These are phyloP conservation scores for Tokudaia muenninki DNA, from an alignment of 2,797 vertebrate genomes.

Conservation along the genomic window DNA sequence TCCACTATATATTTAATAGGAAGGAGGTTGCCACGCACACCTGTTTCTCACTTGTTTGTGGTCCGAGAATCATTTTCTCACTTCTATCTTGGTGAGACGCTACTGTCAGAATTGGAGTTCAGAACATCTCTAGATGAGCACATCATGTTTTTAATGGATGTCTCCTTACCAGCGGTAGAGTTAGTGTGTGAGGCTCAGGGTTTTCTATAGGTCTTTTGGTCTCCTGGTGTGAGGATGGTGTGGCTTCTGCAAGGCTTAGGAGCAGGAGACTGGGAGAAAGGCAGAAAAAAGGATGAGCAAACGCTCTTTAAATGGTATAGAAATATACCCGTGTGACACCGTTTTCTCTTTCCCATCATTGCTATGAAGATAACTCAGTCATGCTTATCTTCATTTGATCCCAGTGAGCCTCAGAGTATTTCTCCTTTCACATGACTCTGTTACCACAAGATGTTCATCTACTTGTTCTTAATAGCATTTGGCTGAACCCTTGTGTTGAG, in stretches of 20 bases:
- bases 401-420: background rate
- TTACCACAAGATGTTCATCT: background rate
- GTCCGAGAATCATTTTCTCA: background rate
- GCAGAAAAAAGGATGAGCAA: background rate
- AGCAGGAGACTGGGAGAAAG: background rate
- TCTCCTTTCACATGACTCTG: background rate
- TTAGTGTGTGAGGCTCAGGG: background rate
- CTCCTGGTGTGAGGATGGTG: background rate
- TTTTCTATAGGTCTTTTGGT: background rate
- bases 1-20: background rate
- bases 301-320: background rate
- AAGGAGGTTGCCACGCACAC: background rate
- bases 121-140: background rate
- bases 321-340: background rate
- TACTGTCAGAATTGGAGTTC: background rate
- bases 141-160: background rate
- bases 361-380: background rate
- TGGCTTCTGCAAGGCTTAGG: background rate
- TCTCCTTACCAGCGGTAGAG: background rate
- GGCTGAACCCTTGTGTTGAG: background rate
- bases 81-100: background rate
- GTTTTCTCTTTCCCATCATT: too few relatives aligned
- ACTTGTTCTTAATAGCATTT: background rate
- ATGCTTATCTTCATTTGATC: background rate
- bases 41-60: background rate